phyloP scores from a whole-genome alignment of 2,113 vertebrate genomes.

The Tyto alba region DNA sequence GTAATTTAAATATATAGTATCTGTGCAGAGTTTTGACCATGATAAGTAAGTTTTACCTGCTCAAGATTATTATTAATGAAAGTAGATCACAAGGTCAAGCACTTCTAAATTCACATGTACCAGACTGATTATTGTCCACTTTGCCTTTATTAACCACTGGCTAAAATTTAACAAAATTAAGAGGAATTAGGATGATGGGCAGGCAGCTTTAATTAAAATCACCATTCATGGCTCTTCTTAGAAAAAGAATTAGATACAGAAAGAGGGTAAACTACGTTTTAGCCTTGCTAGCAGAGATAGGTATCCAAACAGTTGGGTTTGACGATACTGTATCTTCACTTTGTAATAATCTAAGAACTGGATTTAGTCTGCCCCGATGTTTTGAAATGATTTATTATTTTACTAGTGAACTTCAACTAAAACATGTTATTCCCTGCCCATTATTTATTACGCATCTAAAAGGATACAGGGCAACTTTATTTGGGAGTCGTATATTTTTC shows the following conservation, averaged over 20 bases:
- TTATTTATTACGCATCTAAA: neutral
- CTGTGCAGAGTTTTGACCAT: neutral
- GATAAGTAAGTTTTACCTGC: neutral
- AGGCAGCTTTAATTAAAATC: neutral
- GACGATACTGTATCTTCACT: neutral
- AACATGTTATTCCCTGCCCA: neutral
- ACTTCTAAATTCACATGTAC: neutral
- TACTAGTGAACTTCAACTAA: neutral
- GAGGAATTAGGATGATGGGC: neutral
- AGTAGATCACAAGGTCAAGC: neutral
- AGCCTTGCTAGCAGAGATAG: neutral
- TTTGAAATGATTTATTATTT: neutral
- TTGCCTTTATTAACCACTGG: neutral
- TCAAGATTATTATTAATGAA: neutral
- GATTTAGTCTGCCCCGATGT: neutral
- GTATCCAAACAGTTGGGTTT: neutral
- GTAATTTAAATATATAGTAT: neutral
- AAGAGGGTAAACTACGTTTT: neutral
- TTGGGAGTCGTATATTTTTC: neutral
- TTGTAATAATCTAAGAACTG: neutral
- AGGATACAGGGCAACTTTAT: neutral
- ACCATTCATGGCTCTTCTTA: neutral
- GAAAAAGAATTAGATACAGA: neutral
- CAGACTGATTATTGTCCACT: neutral
- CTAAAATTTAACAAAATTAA: neutral